These are phyloP conservation scores for Malachius bipustulatus DNA, from an alignment of 2,888 invertebrate genomes.

Conservation along the genomic window DNA sequence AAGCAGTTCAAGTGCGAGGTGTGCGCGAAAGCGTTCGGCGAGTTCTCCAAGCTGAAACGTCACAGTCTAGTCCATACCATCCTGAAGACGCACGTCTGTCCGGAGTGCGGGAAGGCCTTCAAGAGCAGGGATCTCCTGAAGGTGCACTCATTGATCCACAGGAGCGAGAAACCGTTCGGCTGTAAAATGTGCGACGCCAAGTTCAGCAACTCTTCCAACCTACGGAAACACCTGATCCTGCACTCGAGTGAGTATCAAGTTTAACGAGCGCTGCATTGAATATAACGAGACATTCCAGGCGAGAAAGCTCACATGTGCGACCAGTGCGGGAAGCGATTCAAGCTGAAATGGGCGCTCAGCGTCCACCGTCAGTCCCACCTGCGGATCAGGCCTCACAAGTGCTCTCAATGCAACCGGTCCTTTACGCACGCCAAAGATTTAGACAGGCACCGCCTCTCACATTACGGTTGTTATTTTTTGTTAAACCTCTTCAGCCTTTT, in stretches of 20 bases:
- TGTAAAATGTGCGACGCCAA: slow-evolving; percentile 47
- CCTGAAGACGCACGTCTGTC: slow-evolving; percentile 42
- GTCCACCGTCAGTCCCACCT: slow-evolving; percentile 44
- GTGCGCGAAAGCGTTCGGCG: slow-evolving; percentile 58
- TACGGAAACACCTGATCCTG: slow-evolving; percentile 52
- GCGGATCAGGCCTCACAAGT: slow-evolving; percentile 44
- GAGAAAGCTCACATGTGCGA: slow-evolving; percentile 45
- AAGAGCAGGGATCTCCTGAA: slow-evolving; percentile 45
- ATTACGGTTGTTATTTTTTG: slow-evolving; percentile 43
- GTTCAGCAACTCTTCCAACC: slow-evolving; percentile 54
- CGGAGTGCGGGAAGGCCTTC: slow-evolving; percentile 50
- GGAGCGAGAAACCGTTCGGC: slow-evolving; percentile 47
- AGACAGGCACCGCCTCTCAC: slow-evolving; percentile 55
- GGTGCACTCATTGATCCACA: slow-evolving; percentile 51
- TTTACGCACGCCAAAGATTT: slow-evolving; percentile 59
- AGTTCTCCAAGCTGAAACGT: slow-evolving; percentile 56
- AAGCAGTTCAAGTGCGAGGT: slow-evolving; percentile 48
- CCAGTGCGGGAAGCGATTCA: slow-evolving; percentile 49
- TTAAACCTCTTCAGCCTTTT: background rate
- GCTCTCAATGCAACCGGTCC: slow-evolving; percentile 51
- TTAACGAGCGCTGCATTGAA: too few species aligned
- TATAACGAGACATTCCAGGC: too few species aligned
- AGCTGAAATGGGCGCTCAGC: slow-evolving; percentile 46
- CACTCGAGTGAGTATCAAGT: slow-evolving; percentile 39
- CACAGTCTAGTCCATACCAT: slow-evolving; percentile 55